Conservation (phyloP, 2,888 invertebrate genomes). For the Synanthedon formicaeformis region DNA sequence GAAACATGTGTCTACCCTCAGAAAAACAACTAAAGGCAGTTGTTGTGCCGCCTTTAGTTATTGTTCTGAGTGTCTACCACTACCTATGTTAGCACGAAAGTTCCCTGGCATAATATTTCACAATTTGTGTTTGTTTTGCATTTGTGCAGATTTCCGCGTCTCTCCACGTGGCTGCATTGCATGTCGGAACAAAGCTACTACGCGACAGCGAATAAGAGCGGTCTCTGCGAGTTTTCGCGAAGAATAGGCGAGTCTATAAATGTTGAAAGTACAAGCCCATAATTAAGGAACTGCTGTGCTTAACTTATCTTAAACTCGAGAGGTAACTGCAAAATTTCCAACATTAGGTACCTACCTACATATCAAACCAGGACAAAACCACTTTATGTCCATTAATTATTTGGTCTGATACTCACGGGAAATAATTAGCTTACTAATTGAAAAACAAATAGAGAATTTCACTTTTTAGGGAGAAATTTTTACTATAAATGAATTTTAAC, state of each 20-base stretch:
- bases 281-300: background rate
- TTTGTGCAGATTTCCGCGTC: conserved; percentile 26
- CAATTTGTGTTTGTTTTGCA: background rate
- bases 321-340: background rate
- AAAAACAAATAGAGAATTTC: no score
- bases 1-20: no score
- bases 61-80: no score
- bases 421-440: no score
- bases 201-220: conserved; percentile 40
- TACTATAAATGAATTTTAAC: no score
- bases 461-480: no score
- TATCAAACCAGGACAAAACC: no score
- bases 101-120: background rate
- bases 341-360: background rate
- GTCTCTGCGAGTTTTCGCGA: conserved; percentile 39
- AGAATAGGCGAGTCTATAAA: conserved; percentile 46
- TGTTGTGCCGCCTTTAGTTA: no score
- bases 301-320: background rate
- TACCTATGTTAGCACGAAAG: no score
- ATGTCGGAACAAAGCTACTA: conserved; percentile 38
- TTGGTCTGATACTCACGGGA: no score
- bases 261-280: conserved; percentile 6
- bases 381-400: no score
- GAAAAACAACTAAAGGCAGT: no score
- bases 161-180: conserved; percentile 33